Conservation (phyloP, 2,888 invertebrate species). For the Penaeus monodon region DNA sequence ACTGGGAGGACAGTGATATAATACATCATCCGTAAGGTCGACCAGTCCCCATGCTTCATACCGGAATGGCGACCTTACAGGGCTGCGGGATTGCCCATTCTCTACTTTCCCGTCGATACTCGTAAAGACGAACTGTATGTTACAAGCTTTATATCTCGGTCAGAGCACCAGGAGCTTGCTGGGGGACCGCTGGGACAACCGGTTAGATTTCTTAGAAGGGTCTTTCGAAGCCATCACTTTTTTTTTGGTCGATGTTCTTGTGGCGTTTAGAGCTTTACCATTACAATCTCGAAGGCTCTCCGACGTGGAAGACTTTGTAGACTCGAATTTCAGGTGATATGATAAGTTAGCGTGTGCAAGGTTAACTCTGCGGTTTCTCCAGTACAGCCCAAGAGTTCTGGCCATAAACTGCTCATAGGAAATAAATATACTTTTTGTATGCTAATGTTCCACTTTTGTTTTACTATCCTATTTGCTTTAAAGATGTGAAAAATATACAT, state of each 20-base stretch:
- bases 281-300: no score
- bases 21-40: constrained; percentile 16
- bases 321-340: no score
- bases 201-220: neutral
- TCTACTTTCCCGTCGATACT: constrained; percentile 32
- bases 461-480: constrained; percentile 19
- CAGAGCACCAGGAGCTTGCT: neutral
- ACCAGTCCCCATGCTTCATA: constrained; percentile 3
- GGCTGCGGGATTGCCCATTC: constrained; percentile 26
- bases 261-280: no score
- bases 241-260: no score
- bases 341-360: no score
- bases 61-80: constrained; percentile 17
- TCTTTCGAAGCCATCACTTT: no score
- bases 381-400: neutral
- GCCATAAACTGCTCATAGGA: constrained; percentile 53
- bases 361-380: no score
- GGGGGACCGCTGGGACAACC: neutral
- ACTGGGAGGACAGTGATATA: neutral
- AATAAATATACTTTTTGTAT: constrained; percentile 55
- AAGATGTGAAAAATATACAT: no score
- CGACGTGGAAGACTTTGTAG: no score
- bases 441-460: constrained; percentile 39
- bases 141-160: constrained; percentile 35
- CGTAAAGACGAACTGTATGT: constrained; percentile 41